Percentiles rank a stretch among this genome's conserved stretches.
phyloP scores from a whole-genome alignment of 2,888 invertebrate genomes.

The Ecliptopera silaceata region DNA sequence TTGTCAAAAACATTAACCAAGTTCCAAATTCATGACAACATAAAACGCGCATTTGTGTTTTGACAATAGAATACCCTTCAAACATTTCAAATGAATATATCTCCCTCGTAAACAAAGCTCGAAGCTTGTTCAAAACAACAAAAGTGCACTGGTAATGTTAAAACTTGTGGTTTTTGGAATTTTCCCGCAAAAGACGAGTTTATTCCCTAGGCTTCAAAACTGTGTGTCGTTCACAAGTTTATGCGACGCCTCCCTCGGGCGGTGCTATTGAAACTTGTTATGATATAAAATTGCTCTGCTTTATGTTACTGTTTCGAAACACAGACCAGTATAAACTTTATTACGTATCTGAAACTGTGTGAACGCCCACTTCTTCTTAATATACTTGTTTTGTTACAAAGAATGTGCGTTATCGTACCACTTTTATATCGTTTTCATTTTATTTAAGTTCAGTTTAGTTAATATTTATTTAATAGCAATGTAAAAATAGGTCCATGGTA shows the following conservation, averaged over 20 bases:
- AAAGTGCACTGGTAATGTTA: slow-evolving; percentile 24
- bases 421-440: too few relatives aligned
- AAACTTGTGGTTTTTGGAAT: slow-evolving; percentile 40
- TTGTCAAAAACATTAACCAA: background rate
- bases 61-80: background rate
- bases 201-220: slow-evolving; percentile 42
- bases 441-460: too few relatives aligned
- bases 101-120: slow-evolving; percentile 1
- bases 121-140: slow-evolving; percentile 18
- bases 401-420: slow-evolving; percentile 15
- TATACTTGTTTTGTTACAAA: slow-evolving; percentile 21
- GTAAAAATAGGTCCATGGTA: background rate
- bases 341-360: slow-evolving; percentile 25
- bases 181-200: slow-evolving; percentile 37
- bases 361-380: slow-evolving; percentile 22
- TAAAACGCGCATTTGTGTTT: background rate
- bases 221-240: slow-evolving; percentile 50
- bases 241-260: slow-evolving; percentile 50
- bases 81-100: background rate
- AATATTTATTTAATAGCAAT: background rate
- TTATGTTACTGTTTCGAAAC: slow-evolving; percentile 48
- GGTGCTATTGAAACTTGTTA: slow-evolving; percentile 61
- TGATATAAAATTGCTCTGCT: slow-evolving; percentile 57
- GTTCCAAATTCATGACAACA: background rate
- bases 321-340: slow-evolving; percentile 36